Evolutionary conservation across 2,888 invertebrate species (phyloP), one percentile per base, ranked within the genome.

Genomic region (Junonia oenone): DNA sequence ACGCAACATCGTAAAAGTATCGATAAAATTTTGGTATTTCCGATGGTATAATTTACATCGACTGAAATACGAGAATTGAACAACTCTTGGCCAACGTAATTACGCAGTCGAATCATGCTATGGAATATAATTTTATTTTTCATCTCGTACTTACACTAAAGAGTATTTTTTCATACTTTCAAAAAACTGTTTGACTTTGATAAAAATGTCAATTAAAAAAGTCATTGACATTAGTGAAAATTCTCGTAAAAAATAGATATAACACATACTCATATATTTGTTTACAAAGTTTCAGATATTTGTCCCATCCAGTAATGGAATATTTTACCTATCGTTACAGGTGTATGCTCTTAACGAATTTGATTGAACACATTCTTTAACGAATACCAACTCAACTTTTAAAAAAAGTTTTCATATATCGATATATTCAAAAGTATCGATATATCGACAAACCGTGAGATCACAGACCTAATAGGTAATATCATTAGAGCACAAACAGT

Each of bases 11-110:
- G 11, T 40, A 22, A 22, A 0, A 35, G 6, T 35, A 35, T 35
- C 35, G 35, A 35, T 35, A 35, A n/a, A n/a, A 5, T 35, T 35
- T 14, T 35, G 5, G 14, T 2, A 35, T 35, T 35, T 14, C 35
- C 35, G 14, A n/a, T 35, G 13, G 35, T 26, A 47, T 55, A 56
- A 55, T 45, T 37, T 31, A 27, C 45, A 22, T 11, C 45, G 46
- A 49, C 53, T 53, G 50, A 46, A 45, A 45, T 26, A 47, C 46
- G 47, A 56, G 43, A 35, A 53, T 59, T 59, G 49, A 52, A 59
- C 52, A 53, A n/a, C 52, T 45, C 56, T 58, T 58, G 53, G 53
- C 50, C 56, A 59, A 59, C 37, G 43, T 50, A 54, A 56, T 59
- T 59, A 59, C 53, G 47, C 48, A 26, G 46, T 45, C 8, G 15